Base-by-base conservation (phyloP, 2,888 invertebrate species). In the Escarpia spicata region DNA sequence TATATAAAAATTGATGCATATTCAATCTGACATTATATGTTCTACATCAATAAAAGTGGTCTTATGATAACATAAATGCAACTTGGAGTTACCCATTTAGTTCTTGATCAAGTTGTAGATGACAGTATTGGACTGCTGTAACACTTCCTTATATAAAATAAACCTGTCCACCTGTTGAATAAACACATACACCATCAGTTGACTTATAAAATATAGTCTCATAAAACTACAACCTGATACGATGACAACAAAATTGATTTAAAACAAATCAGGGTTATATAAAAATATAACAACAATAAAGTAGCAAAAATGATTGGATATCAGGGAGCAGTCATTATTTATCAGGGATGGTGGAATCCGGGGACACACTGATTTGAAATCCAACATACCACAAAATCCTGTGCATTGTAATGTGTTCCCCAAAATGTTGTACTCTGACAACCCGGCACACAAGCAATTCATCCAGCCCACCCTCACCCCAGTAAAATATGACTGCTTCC, bases 71-170 rank as follows among this genome's bases (percentile, higher is more conserved):
- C n/a, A 19, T 75, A 75, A 75, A 75, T 75, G 75, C 6, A 75
- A 75, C 75, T 75, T 75, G 26, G 75, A 75, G 75, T 75, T 75
- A 75, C 75, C 75, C 75, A 75, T 75, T 75, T n/a, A n/a, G 75
- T 75, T 75, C 3, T 6, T 75, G 75, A 75, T 75, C 75, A 26
- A 75, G 26, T 75, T 75, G 19, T 75, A 26, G 26, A 26, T 75
- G 6, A 75, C 75, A 75, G n/a, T n/a, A 1, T 75, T 75, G 26
- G 75, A n/a, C 75, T 26, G n/a, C n/a, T 26, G 19, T 26, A 26
- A 75, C 19, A 26, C 19, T 75, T 26, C 75, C 19, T 75, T 75
- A 75, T 52, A 52, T 52, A 52, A 52, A 52, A 52, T 52, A 52
- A 12, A 52, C 52, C 26, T n/a, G n/a, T 26, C n/a, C 75, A 0